Base-by-base conservation (phyloP, 2,888 invertebrate species). In the Ophion slaviceki region DNA sequence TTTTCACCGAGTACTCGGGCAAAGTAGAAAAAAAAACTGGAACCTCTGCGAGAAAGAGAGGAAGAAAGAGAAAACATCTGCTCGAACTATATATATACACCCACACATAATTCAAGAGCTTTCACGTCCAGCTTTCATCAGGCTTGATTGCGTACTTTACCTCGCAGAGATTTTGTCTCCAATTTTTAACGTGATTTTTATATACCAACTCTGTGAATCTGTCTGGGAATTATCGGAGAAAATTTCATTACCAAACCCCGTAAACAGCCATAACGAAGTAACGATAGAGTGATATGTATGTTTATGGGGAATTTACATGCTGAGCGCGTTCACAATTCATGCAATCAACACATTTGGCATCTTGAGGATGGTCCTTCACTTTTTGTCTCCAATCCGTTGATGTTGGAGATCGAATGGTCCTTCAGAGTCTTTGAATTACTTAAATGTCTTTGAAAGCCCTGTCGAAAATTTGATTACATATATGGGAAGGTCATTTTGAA, bases 41-140 rank as follows among this genome's bases (percentile, higher is more conserved):
- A 53, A 53, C 4, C 14, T 14, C 17, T 17, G 53, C 17, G 14
- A 32, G 47, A 61, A 53, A 80, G 11, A 11, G 67, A 77, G 74
- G 36, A 64, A 68, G 70, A 76, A 66, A 62, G 71, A 45, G 72
- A 68, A 81, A 78, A 59, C 28, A 57, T 64, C 47, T 28, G 17
- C n/a, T 11, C 24, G 47, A 67, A n/a, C 17, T 53, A 36, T 24
- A 62, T 62, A 10, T 62, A 62, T 74, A 45, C 40, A 10, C 64
- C 1, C 47, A 28, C 20, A 62, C 14, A 20, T 53, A 80, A 36
- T 72, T 59, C 28, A 8, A 76, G 85, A 74, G 59, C 82, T 86
- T 88, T 87, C 88, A 87, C 87, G 86, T 86, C 81, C 72, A 85
- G 88, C 87, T 88, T 88, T 87, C 87, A 88, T 88, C 87, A 87